phyloP scores from a whole-genome alignment of 2,888 invertebrate species.

The Drosophila ezoana region DNA sequence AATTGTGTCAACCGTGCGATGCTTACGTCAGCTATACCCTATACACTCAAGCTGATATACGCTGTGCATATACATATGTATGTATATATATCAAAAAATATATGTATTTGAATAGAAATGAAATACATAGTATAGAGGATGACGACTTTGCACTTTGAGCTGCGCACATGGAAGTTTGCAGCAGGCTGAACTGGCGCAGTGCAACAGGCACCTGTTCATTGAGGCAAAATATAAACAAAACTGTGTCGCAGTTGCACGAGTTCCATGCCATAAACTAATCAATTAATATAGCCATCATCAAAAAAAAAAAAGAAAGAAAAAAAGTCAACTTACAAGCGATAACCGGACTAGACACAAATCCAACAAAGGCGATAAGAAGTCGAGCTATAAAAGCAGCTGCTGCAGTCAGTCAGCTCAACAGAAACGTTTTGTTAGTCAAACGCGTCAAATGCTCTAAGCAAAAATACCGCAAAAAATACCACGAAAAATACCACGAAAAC shows the following conservation, averaged over 20 bases:
- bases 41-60: conserved; percentile 20
- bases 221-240: conserved; percentile 36
- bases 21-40: conserved; percentile 50
- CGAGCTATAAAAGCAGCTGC: conserved; percentile 63
- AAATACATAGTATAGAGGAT: conserved; percentile 4
- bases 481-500: too few species aligned
- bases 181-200: too few species aligned
- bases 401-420: conserved; percentile 31
- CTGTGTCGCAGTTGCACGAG: conserved; percentile 51
- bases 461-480: conserved; percentile 1
- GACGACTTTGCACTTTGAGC: conserved; percentile 69
- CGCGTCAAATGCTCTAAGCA: conserved; percentile 19
- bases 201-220: conserved; percentile 1
- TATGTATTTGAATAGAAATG: not conserved
- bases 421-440: conserved; percentile 32
- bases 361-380: conserved; percentile 35
- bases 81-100: conserved; percentile 2
- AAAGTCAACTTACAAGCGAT: conserved; percentile 36
- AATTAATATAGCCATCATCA: conserved; percentile 45
- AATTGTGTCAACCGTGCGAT: conserved; percentile 53
- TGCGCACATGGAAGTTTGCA: conserved; percentile 23
- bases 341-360: conserved; percentile 32
- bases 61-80: conserved; percentile 4
- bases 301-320: conserved; percentile 6
- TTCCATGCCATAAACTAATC: conserved; percentile 57